Evolutionary conservation across 1,140 invertebrate genomes (phyloP), one percentile per base, ranked within the genome.

Genomic region (Ips typographus): DNA sequence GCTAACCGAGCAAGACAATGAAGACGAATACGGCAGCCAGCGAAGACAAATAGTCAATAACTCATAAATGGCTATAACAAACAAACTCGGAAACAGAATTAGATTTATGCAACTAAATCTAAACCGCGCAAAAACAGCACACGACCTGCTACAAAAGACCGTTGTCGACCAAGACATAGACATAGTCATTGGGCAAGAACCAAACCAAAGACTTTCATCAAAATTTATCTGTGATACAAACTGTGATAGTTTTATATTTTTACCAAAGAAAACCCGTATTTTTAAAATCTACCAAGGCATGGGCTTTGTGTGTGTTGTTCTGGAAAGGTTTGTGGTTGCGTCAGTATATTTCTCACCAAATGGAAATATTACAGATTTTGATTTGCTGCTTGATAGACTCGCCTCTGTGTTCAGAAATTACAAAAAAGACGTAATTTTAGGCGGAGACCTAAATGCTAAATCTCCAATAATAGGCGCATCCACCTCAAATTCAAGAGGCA

Each of bases 291-390:
- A 58, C 38, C 38, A 6, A 22, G 39, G 40, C 4, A 6, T 39
- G 40, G 37, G 40, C 39, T 40, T 6, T 58, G 5, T 55, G 6
- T 39, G 6, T 58, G 40, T 5, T 39, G 7, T 6, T 39, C 3
- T 41, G 2, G 7, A 68, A 4, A 38, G 37, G 2, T 49, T 47
- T 22, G 37, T 53, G 4, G 3, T 68, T 4, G 6, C 7, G 38
- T 40, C 41, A 7, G 47, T 44, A 5, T 68, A 55, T 52, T 42
- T 66, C n/a, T 66, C 65, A 40, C 53, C 65, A 3, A 66, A 68
- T 37, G 52, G 2, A 1, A 7, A 8, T 6, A 39, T 51, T 36
- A 44, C 36, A 22, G 44, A 59, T 1, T 68, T 42, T 41, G 38
- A 57, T 44, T 39, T 4, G 7, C 37, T 40, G 2, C 42, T 60